Evolutionary conservation across 2,888 invertebrate genomes (phyloP), one percentile per base, ranked within the genome.

Genomic region (Diarsia dahlii): DNA sequence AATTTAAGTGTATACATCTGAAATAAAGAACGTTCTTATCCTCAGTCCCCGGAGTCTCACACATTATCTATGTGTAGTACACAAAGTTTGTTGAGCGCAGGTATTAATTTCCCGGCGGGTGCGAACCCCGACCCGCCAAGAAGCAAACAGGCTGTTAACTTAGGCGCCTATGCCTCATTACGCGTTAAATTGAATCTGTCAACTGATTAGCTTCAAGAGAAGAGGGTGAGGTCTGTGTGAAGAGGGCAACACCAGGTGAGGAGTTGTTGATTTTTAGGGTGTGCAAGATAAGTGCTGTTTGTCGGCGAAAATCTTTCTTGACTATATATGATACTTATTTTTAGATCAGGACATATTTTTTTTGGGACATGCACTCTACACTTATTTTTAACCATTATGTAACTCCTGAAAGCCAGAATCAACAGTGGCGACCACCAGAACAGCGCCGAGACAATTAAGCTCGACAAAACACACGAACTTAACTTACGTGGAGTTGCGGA

Each of bases 51-150:
- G 82, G 67, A 63, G 68, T 69, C 65, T 69, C 65, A 20, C 71
- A 74, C 78, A 69, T 87, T 80, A 88, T 85, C 84, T 87, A 81
- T 83, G 82, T 88, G 88, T 86, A 85, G 86, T 84, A 87, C 85
- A 87, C 87, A 88, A 92, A 92, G 91, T 93, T 91, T 84, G 85
- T 83, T 78, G 81, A 82, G 88, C 87, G 52, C 90, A 88, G 92
- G 90, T 90, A 90, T 90, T 93, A 92, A 93, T 93, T 92, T 92
- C 91, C 93, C 91, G 89, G 83, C 87, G 91, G 90, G 90, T 90
- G 80, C 77, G 60, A 71, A 80, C 84, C 88, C 85, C 89, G 90
- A 91, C 90, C 90, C 89, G 84, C 80, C 84, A 86, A 81, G 87
- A 85, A 82, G 83, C 85, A 88, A 87, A 87, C 87, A 88, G 71